phyloP scores from a whole-genome alignment of 2,888 invertebrate genomes.

The Blastobasis adustella region DNA sequence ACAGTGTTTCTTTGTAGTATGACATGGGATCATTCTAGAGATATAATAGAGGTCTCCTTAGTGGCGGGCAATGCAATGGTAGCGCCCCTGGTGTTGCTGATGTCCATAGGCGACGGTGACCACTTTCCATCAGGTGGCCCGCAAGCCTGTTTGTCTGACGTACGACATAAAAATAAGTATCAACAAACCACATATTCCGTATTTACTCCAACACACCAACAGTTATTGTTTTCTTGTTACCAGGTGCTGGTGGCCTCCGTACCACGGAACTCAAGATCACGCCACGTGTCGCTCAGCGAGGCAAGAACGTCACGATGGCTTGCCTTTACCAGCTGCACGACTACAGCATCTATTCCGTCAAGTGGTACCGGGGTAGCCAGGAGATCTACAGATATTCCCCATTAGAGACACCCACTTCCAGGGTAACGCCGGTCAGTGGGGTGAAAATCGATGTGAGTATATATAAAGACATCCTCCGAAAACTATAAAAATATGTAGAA shows the following conservation, averaged over 20 bases:
- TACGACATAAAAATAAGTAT: too few species aligned
- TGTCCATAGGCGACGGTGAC: too few species aligned
- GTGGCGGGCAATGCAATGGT: too few species aligned
- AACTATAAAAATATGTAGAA: background rate
- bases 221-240: conserved; percentile 22
- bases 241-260: conserved; percentile 79
- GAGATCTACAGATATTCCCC: conserved; percentile 92
- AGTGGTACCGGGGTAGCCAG: conserved; percentile 88
- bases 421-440: conserved; percentile 82
- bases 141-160: too few species aligned
- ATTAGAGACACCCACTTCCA: conserved; percentile 80
- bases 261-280: conserved; percentile 82
- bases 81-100: too few species aligned
- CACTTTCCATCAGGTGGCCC: too few species aligned
- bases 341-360: conserved; percentile 85
- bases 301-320: conserved; percentile 80
- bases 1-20: too few species aligned
- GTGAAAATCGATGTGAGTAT: conserved; percentile 88
- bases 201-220: too few species aligned
- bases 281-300: conserved; percentile 82
- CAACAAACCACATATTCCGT: too few species aligned
- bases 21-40: too few species aligned
- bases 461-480: background rate
- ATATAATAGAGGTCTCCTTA: too few species aligned
- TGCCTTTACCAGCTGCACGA: conserved; percentile 86